Evolutionary conservation across 2,113 vertebrate species (phyloP), one percentile per base, ranked within the genome.

Genomic region (Hydropotes inermis): DNA sequence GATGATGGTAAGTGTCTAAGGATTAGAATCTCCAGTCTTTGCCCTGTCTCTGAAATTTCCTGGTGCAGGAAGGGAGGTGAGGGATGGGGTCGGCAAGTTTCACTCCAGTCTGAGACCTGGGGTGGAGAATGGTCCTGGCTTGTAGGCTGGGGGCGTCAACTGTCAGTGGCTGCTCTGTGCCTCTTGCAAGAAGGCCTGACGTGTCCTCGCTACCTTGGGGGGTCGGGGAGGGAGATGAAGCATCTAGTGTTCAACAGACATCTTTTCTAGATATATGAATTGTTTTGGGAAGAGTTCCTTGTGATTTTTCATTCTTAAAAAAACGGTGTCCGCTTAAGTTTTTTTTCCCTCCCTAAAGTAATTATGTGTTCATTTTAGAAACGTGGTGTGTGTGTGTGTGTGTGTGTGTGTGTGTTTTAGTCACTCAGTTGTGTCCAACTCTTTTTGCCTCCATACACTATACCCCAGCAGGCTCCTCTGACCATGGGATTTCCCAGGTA

Each of bases 221-320:
- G 27, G 0, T 2, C 28, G 33, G 3, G 3, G 1, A 19, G 19
- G 43, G 15, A 27, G 27, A 6, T 1, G 23, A 61, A 74, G 36
- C 10, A 2, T 8, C 12, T 27, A 12, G n/a, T 64, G 9, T 12
- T 70, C 25, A 43, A 8, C 28, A 2, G 17, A 39, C 43, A 28
- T 27, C 9, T 61, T 67, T 86, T 64, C 21, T 45, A 27, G n/a
- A 25, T 25, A 25, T 2, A 8, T 1, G 2, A 25, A 14, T 28
- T 39, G 14, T 54, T 64, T 81, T 3, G 1, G 8, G 39, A 76
- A 43, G 30, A 7, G 57, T 47, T 36, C 47, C 61, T 84, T 81
- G 39, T 39, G 67, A 39, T 12, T 79, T 57, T 55, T 94, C 14
- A 5, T 47, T 61, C 43, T 94, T 94, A 57, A 79, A 28, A 67